Evolutionary conservation across 2,888 invertebrate species (phyloP).

Genomic region (Athalia cordata): DNA sequence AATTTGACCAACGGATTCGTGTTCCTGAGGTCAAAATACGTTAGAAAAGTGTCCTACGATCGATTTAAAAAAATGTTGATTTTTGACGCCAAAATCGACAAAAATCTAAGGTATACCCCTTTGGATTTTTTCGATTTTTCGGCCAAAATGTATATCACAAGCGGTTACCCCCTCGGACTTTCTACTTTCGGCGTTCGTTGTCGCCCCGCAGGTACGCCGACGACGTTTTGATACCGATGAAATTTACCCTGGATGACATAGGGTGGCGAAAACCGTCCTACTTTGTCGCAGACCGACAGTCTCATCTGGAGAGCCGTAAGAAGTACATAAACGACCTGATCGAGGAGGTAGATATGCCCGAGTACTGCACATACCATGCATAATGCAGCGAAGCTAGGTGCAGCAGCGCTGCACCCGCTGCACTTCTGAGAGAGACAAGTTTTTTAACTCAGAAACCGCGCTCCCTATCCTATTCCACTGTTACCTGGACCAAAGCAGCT

Average conservation of each 20-base stretch:
- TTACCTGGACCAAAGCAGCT: too few relatives aligned
- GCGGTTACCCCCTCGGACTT: too few relatives aligned
- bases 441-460: not conserved
- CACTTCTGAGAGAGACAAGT: not conserved
- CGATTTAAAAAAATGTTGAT: too few relatives aligned
- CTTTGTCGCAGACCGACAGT: constrained; percentile 77
- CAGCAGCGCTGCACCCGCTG: not conserved
- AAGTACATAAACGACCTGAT: constrained; percentile 61
- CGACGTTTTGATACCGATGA: constrained; percentile 81
- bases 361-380: constrained; percentile 13
- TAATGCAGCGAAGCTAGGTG: constrained; percentile 28
- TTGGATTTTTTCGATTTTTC: too few relatives aligned
- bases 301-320: constrained; percentile 59
- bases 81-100: too few relatives aligned
- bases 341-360: constrained; percentile 46
- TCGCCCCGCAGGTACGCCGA: constrained; percentile 81
- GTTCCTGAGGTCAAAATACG: too few relatives aligned
- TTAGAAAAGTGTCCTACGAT: too few relatives aligned
- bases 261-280: constrained; percentile 80
- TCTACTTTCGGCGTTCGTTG: not conserved
- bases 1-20: too few relatives aligned
- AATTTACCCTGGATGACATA: constrained; percentile 81
- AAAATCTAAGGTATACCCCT: too few relatives aligned
- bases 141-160: too few relatives aligned
- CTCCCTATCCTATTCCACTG: too few relatives aligned